Percentiles rank a stretch among this genome's conserved stretches.
Conservation (phyloP, 2,797 vertebrate genomes). For the Staurois parvus region DNA sequence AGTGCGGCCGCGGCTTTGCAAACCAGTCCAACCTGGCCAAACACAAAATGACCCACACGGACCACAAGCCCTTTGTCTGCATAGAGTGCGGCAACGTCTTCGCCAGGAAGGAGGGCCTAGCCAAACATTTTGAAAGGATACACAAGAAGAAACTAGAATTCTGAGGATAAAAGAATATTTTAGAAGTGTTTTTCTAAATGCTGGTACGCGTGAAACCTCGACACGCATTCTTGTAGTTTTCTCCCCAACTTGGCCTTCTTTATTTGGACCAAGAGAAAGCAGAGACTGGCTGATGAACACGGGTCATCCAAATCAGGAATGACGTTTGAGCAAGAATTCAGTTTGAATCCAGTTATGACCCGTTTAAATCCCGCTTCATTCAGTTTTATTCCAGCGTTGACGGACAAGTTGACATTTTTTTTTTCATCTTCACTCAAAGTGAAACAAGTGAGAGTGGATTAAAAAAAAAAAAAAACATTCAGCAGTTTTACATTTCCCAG, state of each 20-base stretch:
- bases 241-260: background rate
- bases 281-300: background rate
- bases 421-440: no score
- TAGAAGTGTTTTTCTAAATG: background rate
- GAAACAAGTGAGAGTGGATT: no score
- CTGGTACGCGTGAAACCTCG: background rate
- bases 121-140: constrained; percentile 36
- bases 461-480: no score
- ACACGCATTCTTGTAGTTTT: background rate
- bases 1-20: constrained; percentile 20
- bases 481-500: no score
- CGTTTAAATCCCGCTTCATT: background rate
- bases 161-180: background rate
- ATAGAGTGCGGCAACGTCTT: constrained; percentile 24
- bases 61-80: constrained; percentile 12
- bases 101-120: constrained; percentile 22
- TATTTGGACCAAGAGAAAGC: no score
- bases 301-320: background rate
- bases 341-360: background rate
- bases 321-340: no score
- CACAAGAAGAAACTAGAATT: constrained; percentile 43
- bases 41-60: constrained; percentile 29
- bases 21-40: constrained; percentile 21
- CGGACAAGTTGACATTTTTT: no score
- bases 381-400: no score